These are phyloP conservation scores for Drosophila subquinaria DNA, from an alignment of 2,888 invertebrate genomes.

Conservation along the genomic window DNA sequence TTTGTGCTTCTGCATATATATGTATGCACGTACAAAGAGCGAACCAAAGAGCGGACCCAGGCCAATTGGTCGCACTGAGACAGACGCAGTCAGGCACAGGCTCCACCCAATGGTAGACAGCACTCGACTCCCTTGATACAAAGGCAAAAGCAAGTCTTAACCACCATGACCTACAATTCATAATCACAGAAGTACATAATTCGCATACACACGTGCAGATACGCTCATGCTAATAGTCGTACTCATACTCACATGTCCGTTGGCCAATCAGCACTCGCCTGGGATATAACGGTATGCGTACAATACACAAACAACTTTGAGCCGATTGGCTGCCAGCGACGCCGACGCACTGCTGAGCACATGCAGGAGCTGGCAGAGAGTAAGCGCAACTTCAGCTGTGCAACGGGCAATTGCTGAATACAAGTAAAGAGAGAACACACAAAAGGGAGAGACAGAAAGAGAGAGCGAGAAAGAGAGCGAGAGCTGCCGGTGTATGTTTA, in stretches of 20 bases:
- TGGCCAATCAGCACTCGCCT: conserved; percentile 39
- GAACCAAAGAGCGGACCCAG: conserved; percentile 25
- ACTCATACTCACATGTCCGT: neutral
- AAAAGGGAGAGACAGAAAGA: conserved; percentile 4
- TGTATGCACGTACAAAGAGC: conserved; percentile 26
- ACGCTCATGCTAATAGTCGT: neutral
- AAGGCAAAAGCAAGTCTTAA: conserved; percentile 28
- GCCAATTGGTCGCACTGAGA: conserved; percentile 38
- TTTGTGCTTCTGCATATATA: neutral
- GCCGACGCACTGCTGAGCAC: conserved; percentile 37
- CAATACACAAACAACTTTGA: conserved; percentile 21
- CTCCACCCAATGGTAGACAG: conserved; percentile 56
- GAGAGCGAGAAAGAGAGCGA: conserved; percentile 14
- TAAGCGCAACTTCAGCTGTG: conserved; percentile 18
- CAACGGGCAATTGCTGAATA: conserved; percentile 51
- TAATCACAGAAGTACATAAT: conserved; percentile 4
- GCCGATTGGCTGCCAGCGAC: conserved; percentile 42
- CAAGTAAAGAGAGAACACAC: conserved; percentile 13
- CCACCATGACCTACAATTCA: conserved; percentile 54
- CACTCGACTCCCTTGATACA: conserved; percentile 16
- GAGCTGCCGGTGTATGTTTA: neutral
- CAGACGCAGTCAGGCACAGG: conserved; percentile 21
- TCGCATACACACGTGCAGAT: conserved; percentile 3
- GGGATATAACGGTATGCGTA: conserved; percentile 28
- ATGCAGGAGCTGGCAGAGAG: conserved; percentile 29